phyloP scores from a whole-genome alignment of 2,113 vertebrate genomes.

The Hymenochirus boettgeri region DNA sequence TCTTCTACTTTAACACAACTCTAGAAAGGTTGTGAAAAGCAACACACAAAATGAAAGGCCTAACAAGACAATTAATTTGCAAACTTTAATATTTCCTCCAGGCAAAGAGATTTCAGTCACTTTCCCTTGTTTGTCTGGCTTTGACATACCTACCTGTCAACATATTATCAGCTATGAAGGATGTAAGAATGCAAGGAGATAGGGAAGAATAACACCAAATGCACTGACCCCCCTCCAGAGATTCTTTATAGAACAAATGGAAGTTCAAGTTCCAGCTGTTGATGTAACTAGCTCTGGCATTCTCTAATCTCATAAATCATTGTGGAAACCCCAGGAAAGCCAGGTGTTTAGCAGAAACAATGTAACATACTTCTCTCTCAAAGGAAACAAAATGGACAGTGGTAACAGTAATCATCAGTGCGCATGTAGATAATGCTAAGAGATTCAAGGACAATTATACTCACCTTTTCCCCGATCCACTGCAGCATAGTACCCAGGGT shows the following conservation, averaged over 20 bases:
- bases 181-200: slow-evolving; percentile 10
- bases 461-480: too few species aligned
- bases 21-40: not conserved
- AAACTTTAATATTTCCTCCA: not conserved
- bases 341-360: slow-evolving; percentile 24
- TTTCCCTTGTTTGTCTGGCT: slow-evolving; percentile 1
- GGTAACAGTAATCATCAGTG: not conserved
- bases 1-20: too few species aligned
- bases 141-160: slow-evolving; percentile 27
- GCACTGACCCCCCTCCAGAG: slow-evolving; percentile 7
- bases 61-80: not conserved
- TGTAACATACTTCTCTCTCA: not conserved
- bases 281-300: not conserved
- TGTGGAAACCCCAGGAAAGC: not conserved
- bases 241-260: slow-evolving; percentile 7
- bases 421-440: too few species aligned
- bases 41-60: not conserved
- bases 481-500: too few species aligned
- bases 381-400: slow-evolving; percentile 6
- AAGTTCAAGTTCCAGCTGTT: slow-evolving; percentile 7
- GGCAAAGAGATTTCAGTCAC: slow-evolving; percentile 5
- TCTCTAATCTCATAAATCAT: slow-evolving; percentile 8
- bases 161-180: not conserved
- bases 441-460: too few species aligned
- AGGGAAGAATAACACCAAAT: slow-evolving; percentile 7